These are phyloP conservation scores for Dasypogon diadema DNA, from an alignment of 2,888 invertebrate genomes.

Conservation along the genomic window DNA sequence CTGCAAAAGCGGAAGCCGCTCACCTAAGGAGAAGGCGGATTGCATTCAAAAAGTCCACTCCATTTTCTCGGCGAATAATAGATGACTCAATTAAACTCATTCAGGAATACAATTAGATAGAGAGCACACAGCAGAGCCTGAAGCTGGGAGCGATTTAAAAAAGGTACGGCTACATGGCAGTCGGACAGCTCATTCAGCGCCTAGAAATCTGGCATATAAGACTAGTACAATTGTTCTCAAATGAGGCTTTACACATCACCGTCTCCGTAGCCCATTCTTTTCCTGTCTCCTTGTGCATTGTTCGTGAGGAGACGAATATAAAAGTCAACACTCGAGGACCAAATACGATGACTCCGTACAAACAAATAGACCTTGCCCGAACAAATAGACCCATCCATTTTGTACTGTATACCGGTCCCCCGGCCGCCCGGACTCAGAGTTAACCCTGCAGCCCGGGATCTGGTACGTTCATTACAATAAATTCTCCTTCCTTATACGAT, in stretches of 20 bases:
- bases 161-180: neutral
- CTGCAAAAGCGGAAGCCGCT: neutral
- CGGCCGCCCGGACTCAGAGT: conserved; percentile 10
- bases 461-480: conserved; percentile 48
- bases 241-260: conserved; percentile 48
- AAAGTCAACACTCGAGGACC: conserved; percentile 48
- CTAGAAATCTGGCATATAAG: conserved; percentile 42
- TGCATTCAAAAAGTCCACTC: conserved; percentile 1
- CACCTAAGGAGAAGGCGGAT: neutral
- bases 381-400: conserved; percentile 49
- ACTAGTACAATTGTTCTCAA: conserved; percentile 44
- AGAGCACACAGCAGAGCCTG: neutral
- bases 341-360: conserved; percentile 48
- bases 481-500: conserved; percentile 45
- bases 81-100: conserved; percentile 50
- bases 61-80: conserved; percentile 29
- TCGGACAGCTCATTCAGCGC: conserved; percentile 43
- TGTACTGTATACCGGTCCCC: neutral
- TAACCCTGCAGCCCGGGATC: conserved; percentile 5
- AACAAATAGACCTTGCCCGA: conserved; percentile 47
- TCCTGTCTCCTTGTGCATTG: conserved; percentile 17
- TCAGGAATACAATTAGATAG: conserved; percentile 44
- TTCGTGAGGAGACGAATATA: conserved; percentile 42
- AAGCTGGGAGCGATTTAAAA: neutral
- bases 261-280: conserved; percentile 41